A percentile compares a stretch with the other conserved stretches of the same genome.
phyloP scores from a whole-genome alignment of 2,888 invertebrate species.

The Protonemura montana region DNA sequence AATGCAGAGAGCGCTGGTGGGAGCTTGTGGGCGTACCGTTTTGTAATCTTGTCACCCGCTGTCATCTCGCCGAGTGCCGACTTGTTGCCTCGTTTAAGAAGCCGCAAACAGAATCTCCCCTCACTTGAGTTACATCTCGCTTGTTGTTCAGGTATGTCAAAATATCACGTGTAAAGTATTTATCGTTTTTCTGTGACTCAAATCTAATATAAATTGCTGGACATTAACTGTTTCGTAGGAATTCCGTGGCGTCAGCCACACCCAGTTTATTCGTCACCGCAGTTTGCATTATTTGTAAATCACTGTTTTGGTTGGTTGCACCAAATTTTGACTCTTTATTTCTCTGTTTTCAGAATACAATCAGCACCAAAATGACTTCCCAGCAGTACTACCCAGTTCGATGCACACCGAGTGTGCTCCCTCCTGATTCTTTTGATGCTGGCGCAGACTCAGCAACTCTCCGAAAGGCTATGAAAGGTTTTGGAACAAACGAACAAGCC shows the following conservation, averaged over 20 bases:
- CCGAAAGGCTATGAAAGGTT: conserved; percentile 91
- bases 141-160: neutral
- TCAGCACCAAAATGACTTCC: conserved; percentile 67
- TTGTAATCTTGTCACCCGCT: neutral
- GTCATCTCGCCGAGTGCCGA: neutral
- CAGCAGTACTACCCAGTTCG: conserved; percentile 88
- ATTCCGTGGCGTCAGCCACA: neutral
- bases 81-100: neutral
- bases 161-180: neutral
- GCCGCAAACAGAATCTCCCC: neutral
- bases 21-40: neutral
- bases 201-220: neutral
- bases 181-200: neutral
- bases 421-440: conserved; percentile 86
- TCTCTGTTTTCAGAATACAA: neutral
- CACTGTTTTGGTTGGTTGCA: neutral
- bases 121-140: neutral
- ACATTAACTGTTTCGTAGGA: neutral
- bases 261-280: neutral
- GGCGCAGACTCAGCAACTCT: conserved; percentile 83
- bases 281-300: neutral
- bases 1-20: no score
- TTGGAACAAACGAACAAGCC: conserved; percentile 90
- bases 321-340: neutral
- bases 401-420: conserved; percentile 89